Base-by-base conservation (phyloP, 2,888 invertebrate species). In the Diplazon laetatorius region DNA sequence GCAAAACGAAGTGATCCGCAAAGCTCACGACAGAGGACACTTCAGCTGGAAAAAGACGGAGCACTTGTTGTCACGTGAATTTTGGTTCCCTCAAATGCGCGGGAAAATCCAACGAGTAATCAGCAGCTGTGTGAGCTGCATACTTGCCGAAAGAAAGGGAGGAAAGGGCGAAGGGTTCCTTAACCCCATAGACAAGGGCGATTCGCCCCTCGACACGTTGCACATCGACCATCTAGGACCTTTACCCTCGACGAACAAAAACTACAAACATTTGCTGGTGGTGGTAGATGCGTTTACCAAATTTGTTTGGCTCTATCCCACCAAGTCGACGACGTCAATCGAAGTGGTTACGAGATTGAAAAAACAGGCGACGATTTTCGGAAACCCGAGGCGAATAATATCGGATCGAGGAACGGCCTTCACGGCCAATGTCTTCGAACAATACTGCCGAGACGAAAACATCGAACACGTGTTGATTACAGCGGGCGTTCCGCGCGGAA, bases 41-140 rank as follows among this genome's bases (percentile, higher is more conserved):
- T 68, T 77, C 44, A 44, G 10, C 2, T 35, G 30, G 14, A 25
- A 22, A 30, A 77, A 77, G 42, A 72, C 68, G 2, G 72, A 72
- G 55, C 10, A 39, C 0, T 3, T 72, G 5, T 0, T 73, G n/a
- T 18, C 30, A 35, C 14, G 50, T 22, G 69, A 82, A 8, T 82
- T 50, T 46, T 82, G 78, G 76, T 62, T 80, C 39, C 48, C 50
- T 9, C 44, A 60, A 18, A 76, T 81, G 69, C 37, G 60, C 3
- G 25, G 44, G 8, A 79, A 75, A 12, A 44, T 77, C 1, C 35
- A 79, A 22, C 68, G 74, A 35, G 14, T 73, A 0, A 46, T 80
- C 3, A 8, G 22, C 0, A 80, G 65, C 46, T 87, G 87, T 60
- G 55, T 85, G 10, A 22, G 63, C 1, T 87, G 86, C 60, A 83